phyloP scores from a whole-genome alignment of 2,888 invertebrate species.

The Agonopterix alstromeriana region DNA sequence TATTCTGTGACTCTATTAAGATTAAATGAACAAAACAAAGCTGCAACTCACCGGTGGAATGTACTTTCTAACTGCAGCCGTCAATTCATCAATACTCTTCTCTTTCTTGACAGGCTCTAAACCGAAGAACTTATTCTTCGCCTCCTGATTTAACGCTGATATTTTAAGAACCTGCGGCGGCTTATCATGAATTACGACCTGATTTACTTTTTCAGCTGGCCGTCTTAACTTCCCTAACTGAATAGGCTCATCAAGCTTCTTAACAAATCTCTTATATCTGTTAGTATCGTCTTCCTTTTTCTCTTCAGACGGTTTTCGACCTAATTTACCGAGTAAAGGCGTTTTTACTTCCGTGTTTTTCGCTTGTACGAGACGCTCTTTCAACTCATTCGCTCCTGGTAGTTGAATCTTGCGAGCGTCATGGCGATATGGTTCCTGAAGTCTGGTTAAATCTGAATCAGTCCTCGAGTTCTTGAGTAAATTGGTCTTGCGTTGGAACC shows the following conservation, averaged over 20 bases:
- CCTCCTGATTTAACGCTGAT: conserved; percentile 53
- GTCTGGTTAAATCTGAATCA: conserved; percentile 57
- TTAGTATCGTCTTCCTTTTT: conserved; percentile 50
- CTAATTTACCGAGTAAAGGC: conserved; percentile 55
- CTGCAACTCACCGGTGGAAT: conserved; percentile 59
- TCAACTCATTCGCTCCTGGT: conserved; percentile 41
- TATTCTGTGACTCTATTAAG: too few relatives aligned
- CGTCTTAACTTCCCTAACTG: conserved; percentile 57
- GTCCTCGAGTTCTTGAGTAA: conserved; percentile 63
- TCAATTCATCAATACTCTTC: conserved; percentile 55
- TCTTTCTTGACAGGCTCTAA: conserved; percentile 48
- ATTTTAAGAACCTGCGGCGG: conserved; percentile 52
- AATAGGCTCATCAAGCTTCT: conserved; percentile 57
- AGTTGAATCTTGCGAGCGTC: conserved; percentile 37
- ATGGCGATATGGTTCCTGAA: conserved; percentile 40
- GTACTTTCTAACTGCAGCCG: conserved; percentile 64
- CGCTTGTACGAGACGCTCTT: conserved; percentile 40
- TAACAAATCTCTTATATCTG: conserved; percentile 41
- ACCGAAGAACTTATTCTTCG: conserved; percentile 68
- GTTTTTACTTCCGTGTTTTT: conserved; percentile 50
- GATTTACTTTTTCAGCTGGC: conserved; percentile 37
- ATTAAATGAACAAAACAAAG: background rate
- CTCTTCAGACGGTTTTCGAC: conserved; percentile 44
- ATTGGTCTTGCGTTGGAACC: conserved; percentile 61
- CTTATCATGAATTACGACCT: conserved; percentile 31